Conservation (phyloP, 2,113 vertebrate species). For the Excalfactoria chinensis region DNA sequence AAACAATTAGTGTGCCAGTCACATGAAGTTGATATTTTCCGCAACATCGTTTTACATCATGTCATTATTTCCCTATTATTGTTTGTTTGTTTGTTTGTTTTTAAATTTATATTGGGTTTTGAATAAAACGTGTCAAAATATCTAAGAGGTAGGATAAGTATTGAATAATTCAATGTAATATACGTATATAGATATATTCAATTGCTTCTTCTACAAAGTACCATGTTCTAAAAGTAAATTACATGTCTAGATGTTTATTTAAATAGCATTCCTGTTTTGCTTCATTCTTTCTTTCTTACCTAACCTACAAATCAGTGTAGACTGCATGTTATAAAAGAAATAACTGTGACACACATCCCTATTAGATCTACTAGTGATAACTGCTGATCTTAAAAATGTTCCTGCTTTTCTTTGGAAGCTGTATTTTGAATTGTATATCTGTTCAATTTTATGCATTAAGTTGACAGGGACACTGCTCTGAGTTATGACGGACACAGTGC, state of each 20-base stretch:
- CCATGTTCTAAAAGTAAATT: neutral
- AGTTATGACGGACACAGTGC: neutral
- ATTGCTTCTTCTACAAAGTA: neutral
- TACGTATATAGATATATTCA: neutral
- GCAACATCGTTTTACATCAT: neutral
- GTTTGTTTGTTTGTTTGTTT: neutral
- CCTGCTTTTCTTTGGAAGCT: neutral
- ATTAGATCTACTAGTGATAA: neutral
- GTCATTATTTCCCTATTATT: neutral
- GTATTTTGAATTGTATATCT: neutral
- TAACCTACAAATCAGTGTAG: neutral
- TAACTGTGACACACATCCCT: neutral
- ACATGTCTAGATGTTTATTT: neutral
- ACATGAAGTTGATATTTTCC: neutral
- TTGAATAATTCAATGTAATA: neutral
- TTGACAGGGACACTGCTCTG: neutral
- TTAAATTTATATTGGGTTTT: neutral
- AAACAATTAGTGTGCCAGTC: neutral
- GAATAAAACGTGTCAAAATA: neutral
- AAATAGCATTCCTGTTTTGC: neutral
- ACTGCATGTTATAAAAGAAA: rapidly evolving
- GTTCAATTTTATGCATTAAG: neutral
- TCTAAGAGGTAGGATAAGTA: neutral
- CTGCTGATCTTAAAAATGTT: neutral
- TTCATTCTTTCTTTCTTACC: neutral